These are phyloP conservation scores for Drusus annulatus DNA, from an alignment of 1,140 invertebrate species.

Conservation along the genomic window DNA sequence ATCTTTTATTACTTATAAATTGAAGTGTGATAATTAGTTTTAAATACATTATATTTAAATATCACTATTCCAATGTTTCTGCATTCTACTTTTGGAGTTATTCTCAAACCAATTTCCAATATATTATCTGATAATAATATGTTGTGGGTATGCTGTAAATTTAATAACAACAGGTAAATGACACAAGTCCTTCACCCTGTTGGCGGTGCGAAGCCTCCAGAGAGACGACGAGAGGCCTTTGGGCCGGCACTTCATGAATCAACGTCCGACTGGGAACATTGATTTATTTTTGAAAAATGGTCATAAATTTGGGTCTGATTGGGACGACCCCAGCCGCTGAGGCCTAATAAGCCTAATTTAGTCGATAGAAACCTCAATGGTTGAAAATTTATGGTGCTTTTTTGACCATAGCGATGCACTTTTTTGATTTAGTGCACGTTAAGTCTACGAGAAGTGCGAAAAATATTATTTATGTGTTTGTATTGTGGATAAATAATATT, in stretches of 20 bases:
- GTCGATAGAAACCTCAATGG: conserved; percentile 39
- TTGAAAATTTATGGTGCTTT: background rate
- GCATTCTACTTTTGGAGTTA: too few species aligned
- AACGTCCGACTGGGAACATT: conserved; percentile 47
- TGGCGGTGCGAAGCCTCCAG: too few species aligned
- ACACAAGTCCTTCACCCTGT: too few species aligned
- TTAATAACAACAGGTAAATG: too few species aligned
- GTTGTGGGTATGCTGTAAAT: too few species aligned
- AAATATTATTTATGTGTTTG: conserved; percentile 48
- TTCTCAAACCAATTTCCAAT: too few species aligned
- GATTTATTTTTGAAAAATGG: conserved; percentile 59
- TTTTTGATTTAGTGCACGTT: conserved; percentile 39
- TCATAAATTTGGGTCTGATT: conserved; percentile 58
- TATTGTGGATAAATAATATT: conserved; percentile 9
- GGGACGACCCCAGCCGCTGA: conserved; percentile 31
- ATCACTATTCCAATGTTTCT: too few species aligned
- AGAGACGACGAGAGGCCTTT: too few species aligned
- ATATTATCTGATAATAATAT: too few species aligned
- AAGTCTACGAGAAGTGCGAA: conserved; percentile 14
- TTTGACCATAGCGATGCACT: conserved; percentile 1
- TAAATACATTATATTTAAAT: too few species aligned
- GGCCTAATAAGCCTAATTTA: conserved; percentile 26
- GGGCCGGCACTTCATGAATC: conserved; percentile 45
- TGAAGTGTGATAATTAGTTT: too few species aligned
- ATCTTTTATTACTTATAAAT: too few species aligned